phyloP scores from a whole-genome alignment of 1,140 invertebrate genomes.

The Tribolium castaneum region DNA sequence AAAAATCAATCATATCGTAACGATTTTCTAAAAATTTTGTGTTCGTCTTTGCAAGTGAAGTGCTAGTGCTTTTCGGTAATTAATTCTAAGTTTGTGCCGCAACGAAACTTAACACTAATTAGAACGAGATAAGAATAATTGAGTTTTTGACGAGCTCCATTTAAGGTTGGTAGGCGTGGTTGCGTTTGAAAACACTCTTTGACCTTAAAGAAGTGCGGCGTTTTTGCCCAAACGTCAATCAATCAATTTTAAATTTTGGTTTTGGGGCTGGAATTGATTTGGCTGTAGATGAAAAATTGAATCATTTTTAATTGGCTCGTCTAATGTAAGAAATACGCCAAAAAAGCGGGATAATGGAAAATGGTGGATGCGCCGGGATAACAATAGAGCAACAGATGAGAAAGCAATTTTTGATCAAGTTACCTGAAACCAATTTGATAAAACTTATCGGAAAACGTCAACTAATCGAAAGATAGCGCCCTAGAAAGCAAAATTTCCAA shows the following conservation, averaged over 20 bases:
- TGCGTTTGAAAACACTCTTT: background rate
- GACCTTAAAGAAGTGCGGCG: background rate
- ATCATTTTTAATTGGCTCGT: background rate
- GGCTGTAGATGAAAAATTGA: background rate
- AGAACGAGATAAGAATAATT: background rate
- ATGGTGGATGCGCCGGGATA: background rate
- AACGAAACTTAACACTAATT: background rate
- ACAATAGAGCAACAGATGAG: too few species aligned
- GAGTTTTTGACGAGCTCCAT: background rate
- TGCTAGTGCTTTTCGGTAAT: background rate
- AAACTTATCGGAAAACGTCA: too few species aligned
- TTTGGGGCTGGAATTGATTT: background rate
- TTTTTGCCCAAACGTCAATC: background rate
- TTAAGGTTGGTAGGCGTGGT: background rate
- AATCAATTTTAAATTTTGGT: background rate
- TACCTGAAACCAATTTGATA: too few species aligned
- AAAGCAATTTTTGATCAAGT: background rate
- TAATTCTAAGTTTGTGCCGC: background rate
- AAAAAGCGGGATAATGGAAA: background rate
- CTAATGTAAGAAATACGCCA: background rate
- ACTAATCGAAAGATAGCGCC: too few species aligned
- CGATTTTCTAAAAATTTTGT: background rate
- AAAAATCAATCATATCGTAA: constrained; percentile 28
- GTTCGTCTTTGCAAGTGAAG: background rate
- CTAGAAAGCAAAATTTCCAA: too few species aligned